These are phyloP conservation scores for Platysternon megacephalum DNA, from an alignment of 2,113 vertebrate genomes.

Conservation along the genomic window DNA sequence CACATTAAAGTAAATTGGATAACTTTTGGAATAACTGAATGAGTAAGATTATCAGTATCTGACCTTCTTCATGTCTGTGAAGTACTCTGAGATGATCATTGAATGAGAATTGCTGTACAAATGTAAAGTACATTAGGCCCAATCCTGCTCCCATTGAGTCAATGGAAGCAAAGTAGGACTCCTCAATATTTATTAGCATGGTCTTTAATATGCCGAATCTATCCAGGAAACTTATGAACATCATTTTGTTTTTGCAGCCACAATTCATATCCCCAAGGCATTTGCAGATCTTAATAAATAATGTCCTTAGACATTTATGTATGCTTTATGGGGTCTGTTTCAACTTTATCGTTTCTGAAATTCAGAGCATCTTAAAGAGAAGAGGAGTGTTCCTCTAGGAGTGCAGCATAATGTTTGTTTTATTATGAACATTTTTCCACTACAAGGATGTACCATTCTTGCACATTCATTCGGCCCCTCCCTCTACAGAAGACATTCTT, in stretches of 20 bases:
- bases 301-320: background rate
- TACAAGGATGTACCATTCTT: background rate
- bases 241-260: background rate
- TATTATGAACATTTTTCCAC: background rate
- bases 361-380: background rate
- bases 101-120: background rate
- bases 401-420: background rate
- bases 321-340: background rate
- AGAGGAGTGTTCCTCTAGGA: background rate
- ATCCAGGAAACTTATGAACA: background rate
- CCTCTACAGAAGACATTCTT: background rate
- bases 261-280: background rate
- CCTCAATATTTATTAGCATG: background rate
- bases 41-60: background rate
- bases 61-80: background rate
- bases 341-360: background rate
- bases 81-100: background rate
- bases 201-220: background rate
- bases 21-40: background rate
- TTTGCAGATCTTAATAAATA: background rate
- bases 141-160: background rate
- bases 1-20: background rate
- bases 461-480: background rate
- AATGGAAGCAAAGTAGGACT: background rate
- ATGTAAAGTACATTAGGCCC: background rate